Evolutionary conservation across 2,888 invertebrate species (phyloP).

Genomic region (Drosophila crucigera): DNA sequence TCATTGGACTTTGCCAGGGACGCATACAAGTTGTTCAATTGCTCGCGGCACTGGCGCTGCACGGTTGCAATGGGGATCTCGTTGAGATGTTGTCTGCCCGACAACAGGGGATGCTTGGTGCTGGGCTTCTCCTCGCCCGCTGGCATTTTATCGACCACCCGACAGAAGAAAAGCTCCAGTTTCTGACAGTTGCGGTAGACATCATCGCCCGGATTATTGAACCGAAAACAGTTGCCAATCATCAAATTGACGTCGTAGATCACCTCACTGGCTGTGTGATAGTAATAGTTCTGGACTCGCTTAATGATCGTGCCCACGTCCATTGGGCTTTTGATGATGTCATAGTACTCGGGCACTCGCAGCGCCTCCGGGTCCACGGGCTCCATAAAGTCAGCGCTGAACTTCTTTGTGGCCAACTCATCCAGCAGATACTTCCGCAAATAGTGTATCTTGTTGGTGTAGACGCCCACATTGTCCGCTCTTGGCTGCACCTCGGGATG

Average conservation of each 20-base stretch:
- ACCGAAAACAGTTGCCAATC: slow-evolving; percentile 37
- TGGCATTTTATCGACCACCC: slow-evolving; percentile 44
- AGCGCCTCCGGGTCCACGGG: slow-evolving; percentile 39
- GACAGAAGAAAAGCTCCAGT: slow-evolving; percentile 41
- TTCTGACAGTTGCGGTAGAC: slow-evolving; percentile 39
- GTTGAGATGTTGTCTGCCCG: slow-evolving; percentile 8
- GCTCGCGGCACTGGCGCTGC: slow-evolving; percentile 36
- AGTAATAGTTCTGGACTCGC: slow-evolving; percentile 45
- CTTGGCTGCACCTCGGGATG: slow-evolving; percentile 45
- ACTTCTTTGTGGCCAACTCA: slow-evolving; percentile 44
- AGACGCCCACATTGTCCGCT: slow-evolving; percentile 8
- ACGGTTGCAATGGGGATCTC: slow-evolving; percentile 12
- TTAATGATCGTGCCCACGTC: slow-evolving; percentile 49
- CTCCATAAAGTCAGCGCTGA: slow-evolving; percentile 46
- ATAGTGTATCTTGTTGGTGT: slow-evolving; percentile 56
- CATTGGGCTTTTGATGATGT: slow-evolving; percentile 34
- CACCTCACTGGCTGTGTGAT: slow-evolving; percentile 24
- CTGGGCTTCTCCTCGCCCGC: slow-evolving; percentile 42
- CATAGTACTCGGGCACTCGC: slow-evolving; percentile 33
- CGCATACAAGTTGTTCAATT: slow-evolving; percentile 12
- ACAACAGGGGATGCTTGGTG: slow-evolving; percentile 33
- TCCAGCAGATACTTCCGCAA: slow-evolving; percentile 49
- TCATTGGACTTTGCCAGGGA: slow-evolving; percentile 18
- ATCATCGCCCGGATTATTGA: slow-evolving; percentile 19
- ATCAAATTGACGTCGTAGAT: slow-evolving; percentile 34